Conservation (phyloP, 1,140 invertebrate species). For the Nasonia longicornis region DNA sequence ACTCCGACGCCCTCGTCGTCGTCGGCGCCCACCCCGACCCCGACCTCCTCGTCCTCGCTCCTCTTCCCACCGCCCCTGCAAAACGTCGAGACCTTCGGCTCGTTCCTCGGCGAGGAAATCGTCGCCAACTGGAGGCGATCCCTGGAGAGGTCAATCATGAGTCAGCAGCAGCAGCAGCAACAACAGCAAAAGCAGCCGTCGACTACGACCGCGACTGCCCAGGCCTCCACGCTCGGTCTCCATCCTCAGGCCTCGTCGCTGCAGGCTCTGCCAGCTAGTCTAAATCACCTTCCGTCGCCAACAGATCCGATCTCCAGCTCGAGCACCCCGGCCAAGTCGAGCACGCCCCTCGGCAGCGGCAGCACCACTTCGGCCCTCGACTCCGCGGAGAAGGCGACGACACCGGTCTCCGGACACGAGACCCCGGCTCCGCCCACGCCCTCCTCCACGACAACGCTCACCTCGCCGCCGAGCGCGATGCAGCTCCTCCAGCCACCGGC, state of each 20-base stretch:
- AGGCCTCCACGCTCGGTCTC: conserved; percentile 52
- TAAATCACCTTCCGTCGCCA: conserved; percentile 68
- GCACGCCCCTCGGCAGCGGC: conserved; percentile 61
- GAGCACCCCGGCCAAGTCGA: conserved; percentile 62
- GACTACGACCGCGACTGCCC: conserved; percentile 51
- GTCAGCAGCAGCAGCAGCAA: conserved; percentile 66
- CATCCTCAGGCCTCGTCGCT: conserved; percentile 51
- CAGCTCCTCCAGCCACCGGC: conserved; percentile 47
- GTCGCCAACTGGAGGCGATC: conserved; percentile 82
- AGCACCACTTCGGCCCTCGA: conserved; percentile 56
- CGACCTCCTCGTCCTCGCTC: conserved; percentile 66
- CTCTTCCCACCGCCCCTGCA: conserved; percentile 73
- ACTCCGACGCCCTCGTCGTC: conserved; percentile 68
- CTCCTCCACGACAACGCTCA: conserved; percentile 63
- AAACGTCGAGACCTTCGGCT: conserved; percentile 79
- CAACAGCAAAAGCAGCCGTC: conserved; percentile 58
- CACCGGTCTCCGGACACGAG: conserved; percentile 64
- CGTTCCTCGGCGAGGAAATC: conserved; percentile 81
- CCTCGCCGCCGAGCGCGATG: conserved; percentile 59
- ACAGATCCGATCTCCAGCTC: conserved; percentile 65
- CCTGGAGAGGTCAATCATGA: conserved; percentile 75
- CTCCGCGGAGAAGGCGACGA: conserved; percentile 63
- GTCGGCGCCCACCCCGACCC: conserved; percentile 65
- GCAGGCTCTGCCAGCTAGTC: conserved; percentile 55
- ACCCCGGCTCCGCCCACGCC: conserved; percentile 66